Conservation (phyloP, 2,113 vertebrate genomes). For the Taxidea taxus region DNA sequence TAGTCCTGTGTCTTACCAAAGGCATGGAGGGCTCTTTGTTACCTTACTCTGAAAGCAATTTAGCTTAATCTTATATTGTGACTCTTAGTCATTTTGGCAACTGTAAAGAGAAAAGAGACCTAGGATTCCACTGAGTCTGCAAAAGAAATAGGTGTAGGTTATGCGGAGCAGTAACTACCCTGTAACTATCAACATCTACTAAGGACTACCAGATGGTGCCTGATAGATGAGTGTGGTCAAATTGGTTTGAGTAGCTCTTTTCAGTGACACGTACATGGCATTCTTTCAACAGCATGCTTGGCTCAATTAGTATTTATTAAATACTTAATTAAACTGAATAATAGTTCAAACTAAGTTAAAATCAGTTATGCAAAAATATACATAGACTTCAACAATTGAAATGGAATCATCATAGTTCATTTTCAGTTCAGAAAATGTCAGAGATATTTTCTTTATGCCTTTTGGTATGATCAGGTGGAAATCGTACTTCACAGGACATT, state of each 20-base stretch:
- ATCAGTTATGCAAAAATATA: background rate
- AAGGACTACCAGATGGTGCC: background rate
- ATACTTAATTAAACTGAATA: background rate
- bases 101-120: background rate
- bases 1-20: background rate
- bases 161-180: background rate
- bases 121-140: background rate
- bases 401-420: background rate
- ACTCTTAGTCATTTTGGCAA: background rate
- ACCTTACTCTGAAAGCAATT: background rate
- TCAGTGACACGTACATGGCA: background rate
- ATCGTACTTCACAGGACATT: background rate
- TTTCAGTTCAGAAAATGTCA: background rate
- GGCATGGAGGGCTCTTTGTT: background rate
- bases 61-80: background rate
- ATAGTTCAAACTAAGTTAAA: constrained; percentile 42
- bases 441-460: background rate
- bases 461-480: background rate
- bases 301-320: constrained; percentile 20
- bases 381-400: background rate
- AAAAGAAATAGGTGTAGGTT: background rate
- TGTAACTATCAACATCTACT: background rate
- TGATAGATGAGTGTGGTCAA: background rate
- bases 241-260: background rate
- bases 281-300: background rate